Base-by-base conservation (phyloP, 1,140 invertebrate genomes). In the Microplitis demolitor region DNA sequence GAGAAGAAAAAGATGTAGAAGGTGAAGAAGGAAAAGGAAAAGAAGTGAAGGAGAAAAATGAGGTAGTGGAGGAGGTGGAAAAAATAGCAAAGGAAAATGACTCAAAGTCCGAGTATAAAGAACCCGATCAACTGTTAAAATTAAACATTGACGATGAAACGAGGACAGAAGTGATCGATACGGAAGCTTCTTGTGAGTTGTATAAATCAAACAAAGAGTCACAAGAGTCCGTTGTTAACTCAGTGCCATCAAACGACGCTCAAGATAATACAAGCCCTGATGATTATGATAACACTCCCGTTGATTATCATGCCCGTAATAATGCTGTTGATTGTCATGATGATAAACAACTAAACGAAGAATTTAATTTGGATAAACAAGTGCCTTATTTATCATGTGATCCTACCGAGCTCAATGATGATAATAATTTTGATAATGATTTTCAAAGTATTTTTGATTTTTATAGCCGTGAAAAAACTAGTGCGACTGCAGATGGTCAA, bases 151-250 rank as follows among this genome's bases (percentile, higher is more conserved):
- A 51, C 8, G 45, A 66, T 5, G 34, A 58, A 31, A 66, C 4
- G 14, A 13, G 14, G 4, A 64, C 53, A 58, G 37, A 24, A 8
- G 63, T 45, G 35, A 34, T 8, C 8, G 33, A 61, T 53, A 68
- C 53, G 62, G 11, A 69, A 68, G 35, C 66, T 72, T 58, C 58
- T 37, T 72, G 68, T 34, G 71, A 76, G 24, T 76, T 63, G 56
- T 62, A 67, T 50, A 66, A 71, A 9, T 67, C 60, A 34, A 9
- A 64, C 16, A 64, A 50, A 50, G 62, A 64, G 34, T 37, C 39
- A 50, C 9, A 3, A 8, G 14, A 64, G 9, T 64, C 62, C 4
- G 11, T 9, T 13, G 16, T 5, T n/a, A 50, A 50, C 11, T 45
- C 14, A 37, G 39, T 50, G 62, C 35, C 39, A 61, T 61, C 31